Conservation (phyloP, 2,888 invertebrate genomes). For the Apodemia duryi region DNA sequence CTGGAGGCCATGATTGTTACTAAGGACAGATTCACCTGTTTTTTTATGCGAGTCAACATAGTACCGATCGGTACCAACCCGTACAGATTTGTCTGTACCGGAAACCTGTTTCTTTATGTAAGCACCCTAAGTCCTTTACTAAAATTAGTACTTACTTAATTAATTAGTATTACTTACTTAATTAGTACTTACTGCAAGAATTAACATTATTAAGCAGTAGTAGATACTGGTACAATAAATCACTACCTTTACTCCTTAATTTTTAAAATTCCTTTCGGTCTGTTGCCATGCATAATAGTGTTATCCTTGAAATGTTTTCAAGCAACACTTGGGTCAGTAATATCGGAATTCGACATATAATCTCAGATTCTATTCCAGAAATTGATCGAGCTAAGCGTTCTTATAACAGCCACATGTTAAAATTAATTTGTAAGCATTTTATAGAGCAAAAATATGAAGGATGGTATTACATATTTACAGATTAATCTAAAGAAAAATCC, state of each 20-base stretch:
- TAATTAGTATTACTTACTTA: too few species aligned
- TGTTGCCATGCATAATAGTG: background rate
- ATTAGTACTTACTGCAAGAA: background rate
- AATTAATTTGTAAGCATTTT: background rate
- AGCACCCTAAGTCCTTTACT: background rate
- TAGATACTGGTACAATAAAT: background rate
- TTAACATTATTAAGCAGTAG: background rate
- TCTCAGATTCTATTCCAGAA: background rate
- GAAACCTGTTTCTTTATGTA: slow-evolving; percentile 1
- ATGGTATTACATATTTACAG: background rate
- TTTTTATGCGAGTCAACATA: background rate
- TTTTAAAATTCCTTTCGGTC: background rate
- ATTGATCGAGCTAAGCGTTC: background rate
- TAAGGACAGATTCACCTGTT: slow-evolving; percentile 13
- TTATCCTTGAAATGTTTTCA: background rate
- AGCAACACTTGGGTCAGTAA: background rate
- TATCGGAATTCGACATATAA: background rate
- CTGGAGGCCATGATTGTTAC: slow-evolving; percentile 10
- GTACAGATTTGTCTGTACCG: slow-evolving; percentile 2
- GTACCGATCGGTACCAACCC: slow-evolving; percentile 15
- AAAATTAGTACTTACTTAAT: too few species aligned
- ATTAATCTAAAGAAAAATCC: background rate
- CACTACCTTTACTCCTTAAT: background rate
- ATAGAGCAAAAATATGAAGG: background rate
- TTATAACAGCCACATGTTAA: background rate